Evolutionary conservation across 2,797 vertebrate genomes (phyloP).

Genomic region (Podarcis siculus): DNA sequence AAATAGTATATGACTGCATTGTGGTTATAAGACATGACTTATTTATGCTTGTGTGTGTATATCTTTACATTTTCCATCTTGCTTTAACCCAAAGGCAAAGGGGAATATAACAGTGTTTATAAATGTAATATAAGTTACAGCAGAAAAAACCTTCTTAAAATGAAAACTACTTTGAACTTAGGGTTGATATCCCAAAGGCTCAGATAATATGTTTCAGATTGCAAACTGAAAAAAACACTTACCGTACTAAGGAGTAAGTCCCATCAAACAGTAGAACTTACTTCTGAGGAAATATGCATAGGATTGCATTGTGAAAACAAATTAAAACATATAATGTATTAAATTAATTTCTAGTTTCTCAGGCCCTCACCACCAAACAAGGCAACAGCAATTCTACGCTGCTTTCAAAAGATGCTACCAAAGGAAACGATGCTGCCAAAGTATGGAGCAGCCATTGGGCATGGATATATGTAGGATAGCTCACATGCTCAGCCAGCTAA

Average conservation of each 20-base stretch:
- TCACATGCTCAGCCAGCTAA: neutral
- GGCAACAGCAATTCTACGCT: neutral
- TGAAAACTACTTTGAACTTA: neutral
- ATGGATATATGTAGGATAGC: neutral
- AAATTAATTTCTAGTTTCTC: neutral
- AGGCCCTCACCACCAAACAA: neutral
- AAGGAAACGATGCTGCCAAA: neutral
- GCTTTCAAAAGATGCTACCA: neutral
- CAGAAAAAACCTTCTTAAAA: neutral
- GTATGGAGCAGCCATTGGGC: neutral
- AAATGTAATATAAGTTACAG: neutral
- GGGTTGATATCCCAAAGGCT: neutral
- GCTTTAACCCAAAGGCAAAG: neutral
- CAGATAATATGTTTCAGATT: neutral
- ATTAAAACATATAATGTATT: neutral
- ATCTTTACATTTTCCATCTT: neutral
- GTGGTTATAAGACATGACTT: neutral
- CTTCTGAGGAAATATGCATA: neutral
- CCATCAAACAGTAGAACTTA: neutral
- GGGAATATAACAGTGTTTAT: neutral
- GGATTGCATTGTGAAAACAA: neutral
- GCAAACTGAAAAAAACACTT: neutral
- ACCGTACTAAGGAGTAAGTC: too few relatives aligned
- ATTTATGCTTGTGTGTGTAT: neutral
- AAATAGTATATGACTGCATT: neutral